phyloP scores from a whole-genome alignment of 2,888 invertebrate genomes.

The Thymelicus acteon region DNA sequence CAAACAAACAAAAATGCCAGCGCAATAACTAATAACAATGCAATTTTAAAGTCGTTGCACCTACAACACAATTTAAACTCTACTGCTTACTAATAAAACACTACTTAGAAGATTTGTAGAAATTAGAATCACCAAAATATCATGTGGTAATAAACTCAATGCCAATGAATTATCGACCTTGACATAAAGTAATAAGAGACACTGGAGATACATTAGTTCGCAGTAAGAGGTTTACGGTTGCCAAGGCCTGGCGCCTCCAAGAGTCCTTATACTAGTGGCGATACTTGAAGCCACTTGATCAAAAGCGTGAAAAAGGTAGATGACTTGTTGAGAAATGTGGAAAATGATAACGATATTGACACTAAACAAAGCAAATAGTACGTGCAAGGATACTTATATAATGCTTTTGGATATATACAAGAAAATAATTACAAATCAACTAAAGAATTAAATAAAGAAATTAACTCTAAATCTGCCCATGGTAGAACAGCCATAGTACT shows the following conservation, averaged over 20 bases:
- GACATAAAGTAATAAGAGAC: constrained; percentile 7
- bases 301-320: constrained; percentile 45
- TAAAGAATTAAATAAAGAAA: neutral
- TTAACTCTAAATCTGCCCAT: neutral
- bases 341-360: constrained; percentile 39
- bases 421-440: too few relatives aligned
- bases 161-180: constrained; percentile 29
- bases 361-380: constrained; percentile 19
- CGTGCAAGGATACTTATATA: neutral
- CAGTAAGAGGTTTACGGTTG: constrained; percentile 46
- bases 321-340: constrained; percentile 35
- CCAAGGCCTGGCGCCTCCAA: constrained; percentile 65
- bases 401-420: neutral
- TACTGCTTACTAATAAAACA: constrained; percentile 34
- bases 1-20: constrained; percentile 32
- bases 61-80: constrained; percentile 28
- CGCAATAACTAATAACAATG: constrained; percentile 30
- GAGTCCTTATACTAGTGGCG: constrained; percentile 65
- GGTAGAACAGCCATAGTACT: neutral
- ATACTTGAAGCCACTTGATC: constrained; percentile 52
- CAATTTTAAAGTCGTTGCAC: constrained; percentile 18
- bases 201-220: neutral
- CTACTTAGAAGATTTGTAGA: constrained; percentile 13
- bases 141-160: neutral
- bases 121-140: constrained; percentile 19